Conservation (phyloP, 2,888 invertebrate species). For the Tetragnatha montana region DNA sequence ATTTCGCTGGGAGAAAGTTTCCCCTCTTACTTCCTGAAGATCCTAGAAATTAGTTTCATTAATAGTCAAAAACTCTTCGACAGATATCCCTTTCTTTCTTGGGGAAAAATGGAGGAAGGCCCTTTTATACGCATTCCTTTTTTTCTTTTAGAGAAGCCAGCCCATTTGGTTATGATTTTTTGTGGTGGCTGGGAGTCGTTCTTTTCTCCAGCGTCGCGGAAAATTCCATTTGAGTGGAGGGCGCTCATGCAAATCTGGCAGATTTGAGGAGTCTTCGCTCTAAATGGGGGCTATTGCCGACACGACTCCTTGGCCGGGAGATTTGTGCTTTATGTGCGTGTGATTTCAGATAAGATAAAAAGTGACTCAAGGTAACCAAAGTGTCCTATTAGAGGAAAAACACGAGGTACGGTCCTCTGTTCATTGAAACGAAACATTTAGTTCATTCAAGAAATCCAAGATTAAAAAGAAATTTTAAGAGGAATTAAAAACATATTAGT, state of each 20-base stretch:
- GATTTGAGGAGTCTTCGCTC: slow-evolving; percentile 8
- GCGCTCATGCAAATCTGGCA: slow-evolving; percentile 42
- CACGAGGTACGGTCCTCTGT: too few species aligned
- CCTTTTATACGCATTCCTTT: background rate
- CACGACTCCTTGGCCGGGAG: background rate
- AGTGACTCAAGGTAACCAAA: background rate
- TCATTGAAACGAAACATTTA: too few species aligned
- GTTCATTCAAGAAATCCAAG: too few species aligned
- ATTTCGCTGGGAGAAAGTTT: slow-evolving; percentile 44
- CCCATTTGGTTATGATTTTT: slow-evolving; percentile 22
- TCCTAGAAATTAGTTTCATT: slow-evolving; percentile 65
- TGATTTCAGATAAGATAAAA: background rate
- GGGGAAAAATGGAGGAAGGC: background rate
- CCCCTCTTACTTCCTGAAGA: slow-evolving; percentile 13
- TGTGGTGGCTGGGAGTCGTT: background rate
- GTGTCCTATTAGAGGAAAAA: background rate
- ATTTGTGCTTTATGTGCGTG: background rate
- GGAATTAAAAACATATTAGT: too few species aligned
- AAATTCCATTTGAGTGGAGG: slow-evolving; percentile 51
- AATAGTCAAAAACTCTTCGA: slow-evolving; percentile 64
- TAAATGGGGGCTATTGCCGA: slow-evolving; percentile 15
- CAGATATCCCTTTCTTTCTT: slow-evolving; percentile 37
- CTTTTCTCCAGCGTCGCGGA: slow-evolving; percentile 16
- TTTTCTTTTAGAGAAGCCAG: slow-evolving; percentile 1
- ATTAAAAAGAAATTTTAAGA: too few species aligned